Conservation (phyloP, 2,797 vertebrate genomes). For the Crenuchus spilurus region DNA sequence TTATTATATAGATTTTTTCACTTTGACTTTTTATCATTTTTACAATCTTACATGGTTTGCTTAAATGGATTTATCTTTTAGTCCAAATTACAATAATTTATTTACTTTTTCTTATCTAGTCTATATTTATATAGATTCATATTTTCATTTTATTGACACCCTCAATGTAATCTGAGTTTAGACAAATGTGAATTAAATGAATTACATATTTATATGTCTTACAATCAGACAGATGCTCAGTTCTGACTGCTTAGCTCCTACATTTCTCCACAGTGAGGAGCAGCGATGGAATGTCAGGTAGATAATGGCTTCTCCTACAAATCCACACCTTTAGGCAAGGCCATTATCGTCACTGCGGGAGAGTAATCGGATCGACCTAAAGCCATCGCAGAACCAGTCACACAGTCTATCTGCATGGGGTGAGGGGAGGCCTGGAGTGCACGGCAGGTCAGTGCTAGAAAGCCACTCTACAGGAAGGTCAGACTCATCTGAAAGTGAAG, state of each 20-base stretch:
- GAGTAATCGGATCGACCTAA: slow-evolving; percentile 61
- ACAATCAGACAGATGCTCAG: not conserved
- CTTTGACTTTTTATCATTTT: too few species aligned
- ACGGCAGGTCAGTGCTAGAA: slow-evolving; percentile 46
- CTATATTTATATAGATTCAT: too few species aligned
- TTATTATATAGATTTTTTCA: too few species aligned
- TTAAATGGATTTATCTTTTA: too few species aligned
- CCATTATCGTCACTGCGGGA: slow-evolving; percentile 71
- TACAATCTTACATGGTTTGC: too few species aligned
- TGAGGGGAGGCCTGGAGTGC: slow-evolving; percentile 41
- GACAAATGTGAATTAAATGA: too few species aligned
- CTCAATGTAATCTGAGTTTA: too few species aligned
- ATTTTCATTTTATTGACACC: too few species aligned
- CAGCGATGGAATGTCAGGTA: slow-evolving; percentile 36
- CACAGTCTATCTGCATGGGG: slow-evolving; percentile 64
- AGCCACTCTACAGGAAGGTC: slow-evolving; percentile 50
- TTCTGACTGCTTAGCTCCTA: not conserved
- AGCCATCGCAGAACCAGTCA: slow-evolving; percentile 50
- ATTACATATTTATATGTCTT: too few species aligned
- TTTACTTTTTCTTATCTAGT: too few species aligned
- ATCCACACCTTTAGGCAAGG: slow-evolving; percentile 67
- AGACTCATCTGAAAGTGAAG: slow-evolving; percentile 63
- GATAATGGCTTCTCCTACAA: slow-evolving; percentile 62
- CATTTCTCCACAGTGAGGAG: slow-evolving; percentile 11
- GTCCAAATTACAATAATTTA: too few species aligned